A percentile compares a stretch with the other conserved stretches of the same genome.
These are phyloP conservation scores for Agriotes lineatus DNA, from an alignment of 2,888 invertebrate genomes.

Conservation along the genomic window DNA sequence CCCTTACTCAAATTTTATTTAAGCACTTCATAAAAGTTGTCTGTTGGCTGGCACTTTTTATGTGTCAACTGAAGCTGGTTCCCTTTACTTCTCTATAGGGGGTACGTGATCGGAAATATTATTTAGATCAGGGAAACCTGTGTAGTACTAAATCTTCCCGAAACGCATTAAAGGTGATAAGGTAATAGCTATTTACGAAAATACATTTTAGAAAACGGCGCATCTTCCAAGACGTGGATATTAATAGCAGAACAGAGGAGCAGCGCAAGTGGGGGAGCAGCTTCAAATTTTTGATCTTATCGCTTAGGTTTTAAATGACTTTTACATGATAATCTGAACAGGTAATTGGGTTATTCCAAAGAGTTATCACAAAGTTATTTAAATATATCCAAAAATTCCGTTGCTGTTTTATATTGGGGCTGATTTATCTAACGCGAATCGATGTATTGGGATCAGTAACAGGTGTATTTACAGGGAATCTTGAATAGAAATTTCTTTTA, in stretches of 20 bases:
- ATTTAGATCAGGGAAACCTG: constrained; percentile 36
- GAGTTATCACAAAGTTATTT: no score
- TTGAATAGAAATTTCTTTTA: no score
- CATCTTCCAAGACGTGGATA: background rate
- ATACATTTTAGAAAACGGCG: background rate
- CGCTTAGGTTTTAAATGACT: no score
- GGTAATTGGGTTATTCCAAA: no score
- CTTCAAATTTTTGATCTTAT: no score
- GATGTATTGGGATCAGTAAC: no score
- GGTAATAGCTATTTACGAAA: background rate
- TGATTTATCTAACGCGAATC: no score
- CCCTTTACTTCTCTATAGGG: constrained; percentile 39
- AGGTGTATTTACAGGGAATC: no score
- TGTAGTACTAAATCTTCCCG: background rate
- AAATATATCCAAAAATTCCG: no score
- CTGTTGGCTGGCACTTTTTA: constrained; percentile 50
- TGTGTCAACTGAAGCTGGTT: constrained; percentile 43
- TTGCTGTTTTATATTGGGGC: no score
- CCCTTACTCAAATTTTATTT: constrained; percentile 51
- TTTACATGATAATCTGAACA: no score
- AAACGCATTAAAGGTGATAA: background rate
- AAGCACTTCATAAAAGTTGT: constrained; percentile 49
- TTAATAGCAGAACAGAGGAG: background rate
- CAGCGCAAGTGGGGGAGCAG: no score
- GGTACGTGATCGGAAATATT: constrained; percentile 46